A percentile compares a stretch with the other conserved stretches of the same genome.
These are phyloP conservation scores for Dendronephthya gigantea DNA, from an alignment of 64 coral and sea anemone genomes.

Conservation along the genomic window DNA sequence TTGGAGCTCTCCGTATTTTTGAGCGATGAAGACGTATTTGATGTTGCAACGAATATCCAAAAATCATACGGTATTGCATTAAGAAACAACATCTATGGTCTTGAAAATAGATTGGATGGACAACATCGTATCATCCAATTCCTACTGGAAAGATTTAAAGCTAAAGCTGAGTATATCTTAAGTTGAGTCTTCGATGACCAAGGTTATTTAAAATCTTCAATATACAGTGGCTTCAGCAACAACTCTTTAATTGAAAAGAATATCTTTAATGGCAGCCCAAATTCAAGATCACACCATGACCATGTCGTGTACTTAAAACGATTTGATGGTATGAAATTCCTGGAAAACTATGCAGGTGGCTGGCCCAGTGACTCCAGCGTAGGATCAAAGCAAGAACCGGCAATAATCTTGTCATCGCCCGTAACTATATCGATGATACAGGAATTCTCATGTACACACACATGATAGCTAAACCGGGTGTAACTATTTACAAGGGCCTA, in stretches of 20 bases:
- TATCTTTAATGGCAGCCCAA: constrained; percentile 38
- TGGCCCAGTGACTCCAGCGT: constrained; percentile 2
- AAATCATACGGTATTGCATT: background rate
- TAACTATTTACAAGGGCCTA: background rate
- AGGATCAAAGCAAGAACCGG: constrained; percentile 35
- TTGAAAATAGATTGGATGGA: constrained; percentile 15
- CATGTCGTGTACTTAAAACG: constrained; percentile 39
- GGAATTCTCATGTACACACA: constrained; percentile 32
- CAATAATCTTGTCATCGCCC: background rate
- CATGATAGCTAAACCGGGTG: background rate
- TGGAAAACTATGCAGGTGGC: constrained; percentile 25
- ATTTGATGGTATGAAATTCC: background rate
- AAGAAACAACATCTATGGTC: constrained; percentile 2
- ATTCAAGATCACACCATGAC: background rate
- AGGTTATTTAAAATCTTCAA: background rate
- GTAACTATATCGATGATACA: constrained; percentile 36
- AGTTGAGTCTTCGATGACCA: too few relatives aligned
- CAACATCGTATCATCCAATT: background rate
- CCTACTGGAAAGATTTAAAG: too few relatives aligned
- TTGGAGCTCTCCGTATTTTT: background rate
- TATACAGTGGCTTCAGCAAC: background rate
- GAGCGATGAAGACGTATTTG: background rate
- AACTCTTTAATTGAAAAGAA: background rate
- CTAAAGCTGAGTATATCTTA: too few relatives aligned
- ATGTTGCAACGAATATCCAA: background rate